Evolutionary conservation across 1,140 invertebrate genomes (phyloP), one percentile per base, ranked within the genome.

Genomic region (Sminthurides bifidus): DNA sequence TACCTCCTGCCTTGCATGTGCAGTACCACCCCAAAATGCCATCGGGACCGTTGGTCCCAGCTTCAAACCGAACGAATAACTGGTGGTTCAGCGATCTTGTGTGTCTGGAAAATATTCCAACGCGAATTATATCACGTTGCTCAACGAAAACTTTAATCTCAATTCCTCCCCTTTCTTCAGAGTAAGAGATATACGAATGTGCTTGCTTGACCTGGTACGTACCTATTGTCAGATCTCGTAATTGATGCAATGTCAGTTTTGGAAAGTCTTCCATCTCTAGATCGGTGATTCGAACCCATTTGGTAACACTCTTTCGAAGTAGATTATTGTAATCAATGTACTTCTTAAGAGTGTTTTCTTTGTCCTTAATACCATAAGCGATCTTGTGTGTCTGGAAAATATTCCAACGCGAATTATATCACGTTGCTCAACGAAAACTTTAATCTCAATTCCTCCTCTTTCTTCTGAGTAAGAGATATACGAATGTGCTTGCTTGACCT

Each of bases 1-100:
- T 44, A 10, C 51, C 46, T 41, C 55, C 59, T 24, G 37, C 12
- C n/a, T 52, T 52, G 24, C 59, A 61, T 1, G 21, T 26, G 29
- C 59, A 61, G 29, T 54, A 58, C 29, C 43, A 58, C 1, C 56
- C 45, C 10, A 21, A 21, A 10, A 60, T 52, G 26, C 15, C 3
- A 26, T 50, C 33, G n/a, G 17, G 12, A 10, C 26, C 56, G 33
- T 46, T 17, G 12, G 8, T 12, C 27, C 46, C 12, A 23, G 33
- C 17, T 10, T 3, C 24, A 29, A 41, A 58, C 5, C 33, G 17
- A 14, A 49, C 31, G 19, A 23, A 49, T 12, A 50, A 14, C 17
- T 21, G 3, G 29, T 31, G 23, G 10, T 4, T 14, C 24, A 27
- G 31, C 5, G 26, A 5, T 2, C 26, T 21, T 21, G 19, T 2